Percentiles rank a stretch among this genome's conserved stretches.
Evolutionary conservation across 2,888 invertebrate species (phyloP).

Genomic region (Dolichopus griseipennis): DNA sequence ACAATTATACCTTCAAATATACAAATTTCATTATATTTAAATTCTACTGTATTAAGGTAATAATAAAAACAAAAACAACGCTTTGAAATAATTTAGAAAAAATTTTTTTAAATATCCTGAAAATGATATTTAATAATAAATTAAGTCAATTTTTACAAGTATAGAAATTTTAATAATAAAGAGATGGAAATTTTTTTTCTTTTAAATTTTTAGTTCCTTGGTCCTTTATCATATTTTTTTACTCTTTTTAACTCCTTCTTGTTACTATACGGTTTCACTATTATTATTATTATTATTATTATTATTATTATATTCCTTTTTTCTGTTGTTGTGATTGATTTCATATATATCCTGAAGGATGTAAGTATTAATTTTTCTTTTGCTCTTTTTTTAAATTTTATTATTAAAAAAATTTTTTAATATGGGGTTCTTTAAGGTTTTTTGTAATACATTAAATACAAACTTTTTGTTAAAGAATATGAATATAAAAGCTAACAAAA

Average conservation of each 20-base stretch:
- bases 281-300: no score
- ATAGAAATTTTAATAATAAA: background rate
- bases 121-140: constrained; percentile 4
- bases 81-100: background rate
- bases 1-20: no score
- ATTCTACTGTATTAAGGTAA: no score
- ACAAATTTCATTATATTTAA: no score
- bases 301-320: no score
- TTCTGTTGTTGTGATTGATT: background rate
- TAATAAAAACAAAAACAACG: background rate
- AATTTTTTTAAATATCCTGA: background rate
- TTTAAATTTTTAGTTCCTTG: background rate
- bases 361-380: background rate
- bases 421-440: background rate
- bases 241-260: background rate
- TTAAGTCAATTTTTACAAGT: background rate
- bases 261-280: no score
- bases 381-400: background rate
- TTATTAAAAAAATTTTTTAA: constrained; percentile 5
- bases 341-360: background rate
- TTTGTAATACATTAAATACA: background rate
- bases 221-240: background rate
- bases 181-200: background rate
- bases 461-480: no score
- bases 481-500: background rate